Evolutionary conservation across 2,797 vertebrate genomes (phyloP).

Genomic region (Sparidentex hasta): DNA sequence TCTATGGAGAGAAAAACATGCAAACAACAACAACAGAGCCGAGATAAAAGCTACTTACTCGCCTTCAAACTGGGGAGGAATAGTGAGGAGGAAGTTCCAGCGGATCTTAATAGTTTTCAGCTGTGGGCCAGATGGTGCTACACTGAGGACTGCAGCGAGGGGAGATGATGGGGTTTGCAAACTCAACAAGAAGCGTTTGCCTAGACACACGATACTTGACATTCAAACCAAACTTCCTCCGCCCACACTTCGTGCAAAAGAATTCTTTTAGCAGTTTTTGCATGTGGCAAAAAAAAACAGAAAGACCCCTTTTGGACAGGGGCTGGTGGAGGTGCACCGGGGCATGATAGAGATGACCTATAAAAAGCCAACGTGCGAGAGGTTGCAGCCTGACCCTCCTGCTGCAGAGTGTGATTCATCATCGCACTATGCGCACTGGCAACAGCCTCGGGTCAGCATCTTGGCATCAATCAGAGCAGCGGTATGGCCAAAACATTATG

Average conservation of each 20-base stretch:
- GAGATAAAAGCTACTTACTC: slow-evolving; percentile 77
- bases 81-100: slow-evolving; percentile 83
- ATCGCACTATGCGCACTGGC: slow-evolving; percentile 29
- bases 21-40: slow-evolving; percentile 60
- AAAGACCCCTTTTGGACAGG: slow-evolving; percentile 49
- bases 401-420: slow-evolving; percentile 47
- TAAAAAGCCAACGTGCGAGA: slow-evolving; percentile 57
- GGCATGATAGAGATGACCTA: slow-evolving; percentile 60
- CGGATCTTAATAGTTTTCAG: slow-evolving; percentile 87
- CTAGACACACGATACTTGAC: slow-evolving; percentile 80
- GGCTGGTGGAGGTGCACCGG: slow-evolving; percentile 29
- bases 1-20: slow-evolving; percentile 63
- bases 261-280: slow-evolving; percentile 52
- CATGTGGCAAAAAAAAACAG: slow-evolving; percentile 25
- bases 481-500: slow-evolving; percentile 30
- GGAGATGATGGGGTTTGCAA: slow-evolving; percentile 80
- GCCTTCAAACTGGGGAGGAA: slow-evolving; percentile 73
- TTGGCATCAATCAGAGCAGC: slow-evolving; percentile 37
- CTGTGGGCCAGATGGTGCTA: slow-evolving; percentile 87
- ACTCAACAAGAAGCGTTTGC: slow-evolving; percentile 78
- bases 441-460: slow-evolving; percentile 30
- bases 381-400: slow-evolving; percentile 58
- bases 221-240: slow-evolving; percentile 77
- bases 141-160: slow-evolving; percentile 71
- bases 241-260: slow-evolving; percentile 71